Conservation (phyloP, 1,140 invertebrate species). For the Bacillus rossius region DNA sequence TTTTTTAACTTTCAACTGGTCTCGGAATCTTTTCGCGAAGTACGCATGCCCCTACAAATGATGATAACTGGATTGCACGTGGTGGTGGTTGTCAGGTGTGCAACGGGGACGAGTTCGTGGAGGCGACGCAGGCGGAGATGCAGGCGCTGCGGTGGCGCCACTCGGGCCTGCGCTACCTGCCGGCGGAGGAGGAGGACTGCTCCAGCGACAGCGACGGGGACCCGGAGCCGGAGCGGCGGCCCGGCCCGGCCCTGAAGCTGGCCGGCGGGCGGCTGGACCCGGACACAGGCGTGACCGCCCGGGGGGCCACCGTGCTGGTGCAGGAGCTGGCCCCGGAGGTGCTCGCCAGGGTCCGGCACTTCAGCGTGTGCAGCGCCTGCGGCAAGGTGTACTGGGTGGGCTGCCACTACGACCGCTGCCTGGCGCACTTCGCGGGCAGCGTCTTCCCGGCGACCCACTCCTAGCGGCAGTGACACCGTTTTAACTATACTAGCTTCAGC, state of each 20-base stretch:
- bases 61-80: background rate
- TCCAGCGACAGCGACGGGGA: constrained; percentile 11
- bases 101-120: constrained; percentile 51
- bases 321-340: constrained; percentile 43
- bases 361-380: constrained; percentile 56
- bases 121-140: constrained; percentile 33
- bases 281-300: constrained; percentile 37
- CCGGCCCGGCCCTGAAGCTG: constrained; percentile 25
- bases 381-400: constrained; percentile 63
- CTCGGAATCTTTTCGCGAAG: too few relatives aligned
- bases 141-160: background rate
- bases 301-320: constrained; percentile 45
- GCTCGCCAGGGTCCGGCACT: constrained; percentile 44
- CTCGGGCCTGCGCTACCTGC: constrained; percentile 1
- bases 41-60: too few relatives aligned
- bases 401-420: constrained; percentile 45
- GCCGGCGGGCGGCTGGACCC: constrained; percentile 38
- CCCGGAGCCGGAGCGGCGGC: constrained; percentile 19
- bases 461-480: too few relatives aligned
- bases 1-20: too few relatives aligned
- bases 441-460: constrained; percentile 26
- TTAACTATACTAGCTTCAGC: too few relatives aligned
- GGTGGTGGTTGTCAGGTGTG: constrained; percentile 39
- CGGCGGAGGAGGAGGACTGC: background rate
- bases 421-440: constrained; percentile 37